Conservation (phyloP, 2,113 vertebrate genomes). For the Corythornis cristatus region DNA sequence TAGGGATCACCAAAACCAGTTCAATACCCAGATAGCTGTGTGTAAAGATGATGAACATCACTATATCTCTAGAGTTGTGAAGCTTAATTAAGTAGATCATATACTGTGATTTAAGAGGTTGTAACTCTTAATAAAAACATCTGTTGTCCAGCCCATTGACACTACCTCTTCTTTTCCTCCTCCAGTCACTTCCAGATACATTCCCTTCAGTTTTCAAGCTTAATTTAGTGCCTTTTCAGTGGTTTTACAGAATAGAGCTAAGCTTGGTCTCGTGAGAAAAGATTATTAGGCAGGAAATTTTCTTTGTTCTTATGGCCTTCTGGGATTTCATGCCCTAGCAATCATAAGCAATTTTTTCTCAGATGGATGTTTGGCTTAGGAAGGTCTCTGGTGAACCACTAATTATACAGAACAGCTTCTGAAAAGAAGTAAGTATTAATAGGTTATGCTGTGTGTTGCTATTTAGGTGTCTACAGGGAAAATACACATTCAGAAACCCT, state of each 20-base stretch:
- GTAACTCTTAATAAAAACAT: not conserved
- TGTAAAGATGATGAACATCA: not conserved
- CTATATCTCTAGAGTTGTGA: not conserved
- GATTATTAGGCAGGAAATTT: not conserved
- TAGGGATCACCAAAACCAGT: not conserved
- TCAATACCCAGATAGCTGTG: not conserved
- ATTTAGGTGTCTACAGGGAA: not conserved
- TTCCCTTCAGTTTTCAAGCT: not conserved
- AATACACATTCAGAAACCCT: not conserved
- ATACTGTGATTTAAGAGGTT: not conserved
- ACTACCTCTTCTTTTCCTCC: not conserved
- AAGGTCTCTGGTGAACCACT: slow-evolving; percentile 11
- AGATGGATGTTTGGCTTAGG: not conserved
- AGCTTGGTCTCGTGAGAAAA: not conserved
- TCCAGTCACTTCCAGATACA: not conserved
- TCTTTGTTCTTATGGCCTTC: not conserved
- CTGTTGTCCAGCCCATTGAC: not conserved
- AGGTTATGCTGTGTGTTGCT: not conserved
- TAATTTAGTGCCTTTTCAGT: not conserved
- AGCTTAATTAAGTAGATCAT: not conserved
- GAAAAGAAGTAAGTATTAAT: not conserved
- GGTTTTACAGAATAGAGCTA: not conserved
- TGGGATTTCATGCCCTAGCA: not conserved
- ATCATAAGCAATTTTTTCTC: not conserved
- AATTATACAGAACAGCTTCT: not conserved